Evolutionary conservation across 2,113 vertebrate genomes (phyloP), one percentile per base, ranked within the genome.

Genomic region (Crotalus horridus): DNA sequence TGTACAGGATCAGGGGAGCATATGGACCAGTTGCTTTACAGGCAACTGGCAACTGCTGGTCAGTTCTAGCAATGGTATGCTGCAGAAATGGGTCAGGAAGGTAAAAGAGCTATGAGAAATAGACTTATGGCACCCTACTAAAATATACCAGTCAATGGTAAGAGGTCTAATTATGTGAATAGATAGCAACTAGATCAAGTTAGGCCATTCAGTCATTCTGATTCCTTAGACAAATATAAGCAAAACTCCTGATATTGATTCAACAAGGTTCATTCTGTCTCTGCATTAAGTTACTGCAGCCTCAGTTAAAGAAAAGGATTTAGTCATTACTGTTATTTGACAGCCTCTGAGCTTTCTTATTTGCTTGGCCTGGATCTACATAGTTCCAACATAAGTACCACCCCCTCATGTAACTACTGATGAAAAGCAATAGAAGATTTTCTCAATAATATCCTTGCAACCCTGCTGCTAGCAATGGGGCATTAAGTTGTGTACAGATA

Each of bases 391-490:
- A 4, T 13, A 51, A 90, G 85, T 3, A 10, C 58, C 61, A 90
- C 86, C 87, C 64, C 6, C 58, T 92, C 24, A 7, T 93, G 53
- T 86, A 89, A 89, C n/a, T 17, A 7, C 53, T 12, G 53, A 3
- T 2, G 15, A 2, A 0, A 85, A 95, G 48, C 89, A 93, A 93
- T 48, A 48, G 43, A 23, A 88, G 20, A 24, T 55, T 89, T 91
- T 33, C 91, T 94, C 93, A 81, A 93, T 93, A 96, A 89, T 58
- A 96, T 85, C 92, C 85, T 93, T 69, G 91, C 85, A 95, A 92
- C 88, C 93, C 94, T 92, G 90, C 95, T 95, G 96, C 91, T 95
- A 93, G 94, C 95, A 93, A 81, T 39, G 0, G 93, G 94, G 54
- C 1, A 0, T 95, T 93, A 85, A 81, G 92, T 89, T 93, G 92